Evolutionary conservation across 2,113 vertebrate genomes (phyloP), one percentile per base, ranked within the genome.

Genomic region (Pagrus major): DNA sequence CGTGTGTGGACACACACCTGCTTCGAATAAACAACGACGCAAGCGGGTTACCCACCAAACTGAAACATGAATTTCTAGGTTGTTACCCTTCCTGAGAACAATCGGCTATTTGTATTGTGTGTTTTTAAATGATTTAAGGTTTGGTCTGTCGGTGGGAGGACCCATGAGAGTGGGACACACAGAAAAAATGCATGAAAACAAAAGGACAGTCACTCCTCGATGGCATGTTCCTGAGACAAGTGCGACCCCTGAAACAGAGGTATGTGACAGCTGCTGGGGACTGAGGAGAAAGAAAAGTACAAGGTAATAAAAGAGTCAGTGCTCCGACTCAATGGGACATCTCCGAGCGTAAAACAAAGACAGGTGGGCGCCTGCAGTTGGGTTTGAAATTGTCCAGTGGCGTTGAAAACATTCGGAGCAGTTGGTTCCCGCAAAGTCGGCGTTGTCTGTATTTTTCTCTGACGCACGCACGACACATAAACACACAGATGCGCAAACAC

Each of bases 381-480:
- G 37, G 23, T 76, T 74, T 54, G 46, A 64, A 51, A 33, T 42
- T 76, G 72, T 85, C 46, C 74, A 52, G 66, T 54, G 35, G 41
- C 27, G 29, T 29, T 18, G 66, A 72, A 56, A 60, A 78, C 44
- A 49, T 55, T 76, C 1, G 0, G 33, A 61, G 39, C 56, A 54
- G 67, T 65, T 56, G 70, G 31, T 86, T 89, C 80, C 78, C 81
- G 27, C 85, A 80, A 56, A 54, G 71, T 77, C 39, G 10, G 27
- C 60, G 27, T 42, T 75, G 56, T 80, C 81, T 76, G 58, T 87
- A 74, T 86, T 88, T 91, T 86, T 82, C 84, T 89, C 85, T 92
- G 88, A 91, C 86, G 86, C 81, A 89, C 54, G 42, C 16, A 4
- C 8, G 42, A 21, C 79, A 83, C 80, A 64, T 79, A 86, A 66